Evolutionary conservation across 1,140 invertebrate species (phyloP), one percentile per base, ranked within the genome.

Genomic region (Polypedilum pembai): DNA sequence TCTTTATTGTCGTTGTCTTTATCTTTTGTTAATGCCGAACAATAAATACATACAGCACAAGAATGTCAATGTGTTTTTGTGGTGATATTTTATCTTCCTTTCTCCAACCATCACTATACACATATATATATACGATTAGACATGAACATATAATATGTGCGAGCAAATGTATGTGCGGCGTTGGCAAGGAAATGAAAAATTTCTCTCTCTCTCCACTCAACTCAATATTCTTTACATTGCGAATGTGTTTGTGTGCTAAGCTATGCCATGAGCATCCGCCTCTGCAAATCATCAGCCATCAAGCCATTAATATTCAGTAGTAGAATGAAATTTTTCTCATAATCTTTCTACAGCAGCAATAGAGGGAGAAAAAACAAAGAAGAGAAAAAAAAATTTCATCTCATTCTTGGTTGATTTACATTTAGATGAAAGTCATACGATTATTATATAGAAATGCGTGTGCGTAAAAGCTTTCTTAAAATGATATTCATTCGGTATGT

Each of bases 391-490:
- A 33, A 33, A 33, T n/a, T 56, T 56, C 45, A 56, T 56, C n/a
- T 56, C n/a, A 56, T 56, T 56, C 45, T n/a, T 56, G 45, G 45
- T 56, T 56, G 45, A 56, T 56, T 56, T 56, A 56, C 45, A 56
- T 56, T 56, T 56, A 56, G 45, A 56, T 56, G 45, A 56, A 56
- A 56, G n/a, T 56, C 45, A 56, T 56, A 12, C 12, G 12, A 56
- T 56, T 56, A 56, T 56, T 56, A 56, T 12, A 56, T n/a, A 15
- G 12, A n/a, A 56, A 56, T 56, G 45, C 12, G 45, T 56, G 45
- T 56, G 45, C n/a, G 45, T 56, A 56, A n/a, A 15, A 56, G 45
- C 45, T 12, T 5, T 33, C 24, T 33, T 33, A 33, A 33, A 33
- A 33, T 33, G 24, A 33, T 33, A 33, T 33, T 33, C 5, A 33